Conservation (phyloP, 2,113 vertebrate species). For the Apistogramma diplotaenia region DNA sequence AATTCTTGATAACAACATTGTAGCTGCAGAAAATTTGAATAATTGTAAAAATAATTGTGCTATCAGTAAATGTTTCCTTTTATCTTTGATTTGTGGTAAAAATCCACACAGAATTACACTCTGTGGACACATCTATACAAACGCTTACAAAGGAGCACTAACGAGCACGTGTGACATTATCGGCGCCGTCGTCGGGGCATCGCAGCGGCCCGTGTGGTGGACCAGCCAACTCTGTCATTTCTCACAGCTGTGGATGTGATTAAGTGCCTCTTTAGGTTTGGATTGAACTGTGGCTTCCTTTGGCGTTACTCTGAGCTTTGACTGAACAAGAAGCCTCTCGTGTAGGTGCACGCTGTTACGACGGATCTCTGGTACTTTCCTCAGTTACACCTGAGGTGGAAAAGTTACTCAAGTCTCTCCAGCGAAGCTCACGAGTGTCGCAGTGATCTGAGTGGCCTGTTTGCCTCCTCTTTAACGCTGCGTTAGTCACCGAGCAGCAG, state of each 20-base stretch:
- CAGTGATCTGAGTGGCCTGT: not conserved
- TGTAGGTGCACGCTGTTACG: not conserved
- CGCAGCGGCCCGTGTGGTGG: no score
- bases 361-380: conserved; percentile 24
- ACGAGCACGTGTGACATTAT: not conserved
- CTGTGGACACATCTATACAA: accelerated
- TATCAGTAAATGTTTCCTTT: not conserved
- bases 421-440: not conserved
- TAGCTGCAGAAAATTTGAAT: not conserved
- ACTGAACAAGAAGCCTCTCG: not conserved
- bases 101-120: not conserved
- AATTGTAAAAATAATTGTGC: not conserved
- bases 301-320: not conserved
- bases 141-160: accelerated
- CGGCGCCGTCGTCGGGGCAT: no score
- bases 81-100: not conserved
- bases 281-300: not conserved
- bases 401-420: not conserved
- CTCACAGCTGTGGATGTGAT: not conserved
- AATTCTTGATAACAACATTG: not conserved
- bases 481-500: not conserved
- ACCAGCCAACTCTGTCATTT: accelerated
- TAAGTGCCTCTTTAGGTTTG: accelerated
- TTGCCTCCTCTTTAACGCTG: not conserved
- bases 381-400: not conserved